Base-by-base conservation (phyloP, 1,140 invertebrate species). In the Mya arenaria region DNA sequence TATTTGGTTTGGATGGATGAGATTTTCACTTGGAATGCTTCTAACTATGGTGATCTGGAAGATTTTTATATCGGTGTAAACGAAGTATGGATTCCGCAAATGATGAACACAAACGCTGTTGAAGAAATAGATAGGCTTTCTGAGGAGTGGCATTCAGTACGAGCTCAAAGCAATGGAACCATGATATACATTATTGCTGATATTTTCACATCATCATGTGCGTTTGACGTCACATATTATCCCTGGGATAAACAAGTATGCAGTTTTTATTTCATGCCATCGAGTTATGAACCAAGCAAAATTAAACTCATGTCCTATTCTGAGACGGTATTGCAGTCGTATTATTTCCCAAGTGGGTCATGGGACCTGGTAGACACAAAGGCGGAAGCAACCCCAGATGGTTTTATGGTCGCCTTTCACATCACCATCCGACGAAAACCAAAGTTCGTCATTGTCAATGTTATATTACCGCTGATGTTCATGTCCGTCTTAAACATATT, bases 241-340 rank as follows among this genome's bases (percentile, higher is more conserved):
- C 97, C 98, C 93, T 68, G 97, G 93, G 97, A 99, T 91, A 97
- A 96, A 44, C 99, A 97, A 93, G 96, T 97, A 92, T 98, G 98
- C 97, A 97, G 97, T 93, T 98, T 99, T 5, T 4, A 6, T 13
- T 75, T 63, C 23, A 3, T 60, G 10, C 52, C 41, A 19, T 10
- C 41, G 41, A 48, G 19, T 48, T 48, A 48, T 19, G 41, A 10
- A 10, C 41, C 41, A 10, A 19, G 41, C 19, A 48, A 48, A 19
- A 48, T 48, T 19, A 48, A 10, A 13, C 10, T 48, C 10, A 13
- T 48, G 10, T 19, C 41, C 10, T 48, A 48, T 19, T 10, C 32
- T 39, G 1, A 1, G 15, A 41, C 32, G 30, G 3, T 68, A 19
- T n/a, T 3, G 10, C 41, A 37, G 17, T n/a, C 34, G 2, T 68